phyloP scores from a whole-genome alignment of 2,113 vertebrate genomes.

The Chelonoidis abingdonii region DNA sequence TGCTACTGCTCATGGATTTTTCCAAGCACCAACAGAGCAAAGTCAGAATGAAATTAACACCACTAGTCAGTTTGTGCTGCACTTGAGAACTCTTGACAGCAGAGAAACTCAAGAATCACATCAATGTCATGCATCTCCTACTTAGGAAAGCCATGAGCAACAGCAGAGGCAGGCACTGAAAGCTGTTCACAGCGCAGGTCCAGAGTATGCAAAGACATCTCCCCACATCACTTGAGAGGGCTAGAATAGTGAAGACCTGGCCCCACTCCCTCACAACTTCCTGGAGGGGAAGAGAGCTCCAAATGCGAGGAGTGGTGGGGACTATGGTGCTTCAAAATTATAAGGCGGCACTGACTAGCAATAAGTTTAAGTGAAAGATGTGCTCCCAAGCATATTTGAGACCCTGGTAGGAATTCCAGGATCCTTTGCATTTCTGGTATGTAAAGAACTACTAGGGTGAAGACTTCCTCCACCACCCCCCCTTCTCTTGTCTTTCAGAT shows the following conservation, averaged over 20 bases:
- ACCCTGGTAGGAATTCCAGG: not conserved
- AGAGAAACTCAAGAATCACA: not conserved
- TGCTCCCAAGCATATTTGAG: not conserved
- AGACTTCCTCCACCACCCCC: not conserved
- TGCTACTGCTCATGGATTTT: not conserved
- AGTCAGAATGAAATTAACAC: not conserved
- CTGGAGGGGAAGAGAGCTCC: not conserved
- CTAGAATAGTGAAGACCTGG: not conserved
- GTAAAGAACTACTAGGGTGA: not conserved
- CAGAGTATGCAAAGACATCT: not conserved
- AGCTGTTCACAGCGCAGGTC: not conserved
- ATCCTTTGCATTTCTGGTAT: not conserved
- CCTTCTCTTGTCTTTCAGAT: not conserved
- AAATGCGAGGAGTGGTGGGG: not conserved
- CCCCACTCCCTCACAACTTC: not conserved
- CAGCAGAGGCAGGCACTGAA: not conserved
- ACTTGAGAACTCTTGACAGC: not conserved
- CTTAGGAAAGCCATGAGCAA: not conserved
- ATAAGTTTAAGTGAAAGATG: not conserved
- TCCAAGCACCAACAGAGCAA: not conserved
- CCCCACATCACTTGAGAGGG: not conserved
- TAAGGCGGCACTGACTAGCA: not conserved
- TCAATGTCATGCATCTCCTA: not conserved
- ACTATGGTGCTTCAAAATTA: not conserved
- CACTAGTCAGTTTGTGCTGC: not conserved